phyloP scores from a whole-genome alignment of 2,797 vertebrate species.

The Nyctibius grandis region DNA sequence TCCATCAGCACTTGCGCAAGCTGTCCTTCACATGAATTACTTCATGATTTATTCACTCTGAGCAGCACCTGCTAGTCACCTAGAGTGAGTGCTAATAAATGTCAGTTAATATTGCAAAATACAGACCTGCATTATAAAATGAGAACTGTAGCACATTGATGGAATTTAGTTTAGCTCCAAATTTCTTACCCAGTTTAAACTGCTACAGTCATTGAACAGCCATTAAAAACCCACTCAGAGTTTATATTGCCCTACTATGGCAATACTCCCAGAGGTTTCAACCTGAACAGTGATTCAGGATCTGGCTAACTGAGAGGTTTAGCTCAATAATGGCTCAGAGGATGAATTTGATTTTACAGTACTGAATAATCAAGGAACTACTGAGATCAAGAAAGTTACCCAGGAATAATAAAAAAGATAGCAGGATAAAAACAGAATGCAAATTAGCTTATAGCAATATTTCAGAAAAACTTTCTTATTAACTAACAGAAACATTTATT shows the following conservation, averaged over 20 bases:
- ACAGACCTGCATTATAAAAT: not conserved
- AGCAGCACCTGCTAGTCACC: slow-evolving; percentile 11
- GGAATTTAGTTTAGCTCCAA: not conserved
- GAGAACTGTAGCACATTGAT: not conserved
- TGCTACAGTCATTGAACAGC: not conserved
- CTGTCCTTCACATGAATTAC: slow-evolving; percentile 14
- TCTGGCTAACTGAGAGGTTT: slow-evolving; percentile 8
- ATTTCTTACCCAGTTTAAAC: not conserved
- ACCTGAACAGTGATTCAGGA: slow-evolving; percentile 22
- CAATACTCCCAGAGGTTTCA: slow-evolving; percentile 33
- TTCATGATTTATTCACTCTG: slow-evolving; percentile 38
- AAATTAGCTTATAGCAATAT: not conserved
- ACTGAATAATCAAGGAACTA: slow-evolving; percentile 12
- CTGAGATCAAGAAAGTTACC: slow-evolving; percentile 1
- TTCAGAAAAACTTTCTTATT: not conserved
- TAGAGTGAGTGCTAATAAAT: not conserved
- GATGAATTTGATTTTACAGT: not conserved
- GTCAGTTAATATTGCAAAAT: slow-evolving; percentile 1
- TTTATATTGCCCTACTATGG: not conserved
- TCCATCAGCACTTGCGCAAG: not conserved
- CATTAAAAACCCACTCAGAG: slow-evolving; percentile 16
- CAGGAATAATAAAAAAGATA: not conserved
- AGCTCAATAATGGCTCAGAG: slow-evolving; percentile 22
- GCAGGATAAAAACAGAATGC: not conserved
- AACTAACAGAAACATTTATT: not conserved